Conservation (phyloP, 2,888 invertebrate species). For the Leucozona laternaria region DNA sequence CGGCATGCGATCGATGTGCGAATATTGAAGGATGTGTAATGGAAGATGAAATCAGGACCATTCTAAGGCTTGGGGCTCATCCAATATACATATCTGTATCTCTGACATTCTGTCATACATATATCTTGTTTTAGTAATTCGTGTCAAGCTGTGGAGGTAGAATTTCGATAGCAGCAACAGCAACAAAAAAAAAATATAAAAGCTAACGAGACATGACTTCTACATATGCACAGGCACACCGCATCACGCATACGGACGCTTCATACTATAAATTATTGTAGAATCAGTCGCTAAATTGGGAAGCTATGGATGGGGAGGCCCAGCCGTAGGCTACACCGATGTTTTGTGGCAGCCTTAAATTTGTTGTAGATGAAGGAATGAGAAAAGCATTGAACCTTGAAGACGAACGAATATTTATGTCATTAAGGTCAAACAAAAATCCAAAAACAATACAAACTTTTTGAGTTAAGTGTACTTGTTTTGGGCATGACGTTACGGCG, state of each 20-base stretch:
- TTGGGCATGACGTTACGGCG: no score
- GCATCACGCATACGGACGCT: conserved; percentile 11
- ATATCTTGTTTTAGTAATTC: conserved; percentile 47
- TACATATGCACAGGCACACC: not conserved
- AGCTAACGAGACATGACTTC: conserved; percentile 43
- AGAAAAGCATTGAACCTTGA: not conserved
- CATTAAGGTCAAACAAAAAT: conserved; percentile 8
- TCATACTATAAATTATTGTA: conserved; percentile 27
- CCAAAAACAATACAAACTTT: no score
- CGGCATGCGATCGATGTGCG: conserved; percentile 66
- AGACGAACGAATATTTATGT: not conserved
- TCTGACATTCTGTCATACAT: conserved; percentile 23
- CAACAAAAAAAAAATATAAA: conserved; percentile 23
- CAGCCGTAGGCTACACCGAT: not conserved
- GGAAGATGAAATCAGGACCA: conserved; percentile 66
- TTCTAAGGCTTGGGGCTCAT: conserved; percentile 23
- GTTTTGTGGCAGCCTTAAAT: not conserved
- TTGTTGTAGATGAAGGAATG: not conserved
- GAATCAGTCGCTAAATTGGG: conserved; percentile 34
- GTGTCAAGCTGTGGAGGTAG: conserved; percentile 52
- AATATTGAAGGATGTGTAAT: conserved; percentile 73
- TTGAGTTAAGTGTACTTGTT: no score
- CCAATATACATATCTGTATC: conserved; percentile 45
- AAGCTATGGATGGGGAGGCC: not conserved
- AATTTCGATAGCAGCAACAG: conserved; percentile 10